Conservation (phyloP, 2,888 invertebrate genomes). For the Lordiphosa andalusiaca region DNA sequence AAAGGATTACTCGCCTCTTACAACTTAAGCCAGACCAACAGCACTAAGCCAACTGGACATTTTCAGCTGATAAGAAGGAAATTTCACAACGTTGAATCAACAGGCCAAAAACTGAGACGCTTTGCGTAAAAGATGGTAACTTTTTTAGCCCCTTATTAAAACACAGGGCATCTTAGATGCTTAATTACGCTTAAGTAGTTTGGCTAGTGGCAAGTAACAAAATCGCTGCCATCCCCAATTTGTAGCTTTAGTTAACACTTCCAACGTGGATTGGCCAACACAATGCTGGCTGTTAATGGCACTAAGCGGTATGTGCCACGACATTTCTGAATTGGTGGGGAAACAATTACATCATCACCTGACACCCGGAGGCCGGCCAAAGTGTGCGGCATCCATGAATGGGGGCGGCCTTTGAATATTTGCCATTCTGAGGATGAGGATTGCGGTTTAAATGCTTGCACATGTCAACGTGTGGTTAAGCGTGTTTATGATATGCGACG, state of each 20-base stretch:
- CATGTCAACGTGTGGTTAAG: conserved; percentile 54
- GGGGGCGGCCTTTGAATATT: conserved; percentile 10
- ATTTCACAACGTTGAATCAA: conserved; percentile 21
- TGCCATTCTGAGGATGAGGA: conserved; percentile 3
- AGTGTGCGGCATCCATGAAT: not conserved
- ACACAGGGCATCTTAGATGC: not conserved
- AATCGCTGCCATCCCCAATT: no score
- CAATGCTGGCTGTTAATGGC: conserved; percentile 18
- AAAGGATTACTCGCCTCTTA: conserved; percentile 35
- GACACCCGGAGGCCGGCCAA: not conserved
- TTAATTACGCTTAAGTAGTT: not conserved
- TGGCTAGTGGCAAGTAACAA: no score
- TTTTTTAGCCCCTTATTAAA: not conserved
- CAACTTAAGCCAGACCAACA: conserved; percentile 6
- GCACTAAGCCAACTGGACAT: conserved; percentile 5
- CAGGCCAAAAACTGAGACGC: conserved; percentile 9
- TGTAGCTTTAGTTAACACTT: no score
- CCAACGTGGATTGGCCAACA: not conserved
- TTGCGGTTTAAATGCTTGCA: conserved; percentile 37
- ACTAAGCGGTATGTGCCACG: conserved; percentile 19
- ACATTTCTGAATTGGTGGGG: no score
- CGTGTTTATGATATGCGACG: conserved; percentile 41
- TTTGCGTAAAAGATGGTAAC: not conserved
- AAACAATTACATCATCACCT: no score
- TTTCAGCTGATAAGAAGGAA: conserved; percentile 4